Conservation (phyloP, 2,113 vertebrate genomes). For the Cranoglanis bouderius region DNA sequence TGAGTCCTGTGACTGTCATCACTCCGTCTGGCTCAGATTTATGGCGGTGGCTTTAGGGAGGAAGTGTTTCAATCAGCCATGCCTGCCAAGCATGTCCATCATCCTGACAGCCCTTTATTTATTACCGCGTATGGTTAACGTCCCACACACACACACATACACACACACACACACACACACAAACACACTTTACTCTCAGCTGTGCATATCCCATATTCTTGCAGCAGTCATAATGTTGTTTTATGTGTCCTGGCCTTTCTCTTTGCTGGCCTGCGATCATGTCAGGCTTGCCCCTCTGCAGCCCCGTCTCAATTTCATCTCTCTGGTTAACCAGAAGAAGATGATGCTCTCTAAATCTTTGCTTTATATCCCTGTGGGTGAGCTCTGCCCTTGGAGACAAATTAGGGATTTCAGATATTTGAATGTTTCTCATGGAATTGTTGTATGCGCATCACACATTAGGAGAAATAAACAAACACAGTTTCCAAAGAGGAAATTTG, state of each 20-base stretch:
- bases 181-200: constrained; percentile 23
- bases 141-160: not conserved
- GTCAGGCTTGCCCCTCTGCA: constrained; percentile 1
- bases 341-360: not conserved
- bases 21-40: constrained; percentile 70
- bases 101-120: constrained; percentile 73
- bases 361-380: constrained; percentile 1
- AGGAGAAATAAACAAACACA: constrained; percentile 66
- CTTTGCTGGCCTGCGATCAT: constrained; percentile 11
- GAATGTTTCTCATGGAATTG: constrained; percentile 65
- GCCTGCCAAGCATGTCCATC: constrained; percentile 77
- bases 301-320: not conserved
- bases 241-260: constrained; percentile 25
- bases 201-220: constrained; percentile 12
- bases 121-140: constrained; percentile 57
- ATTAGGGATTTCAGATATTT: constrained; percentile 22
- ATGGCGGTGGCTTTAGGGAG: constrained; percentile 74
- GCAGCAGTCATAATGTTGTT: constrained; percentile 30
- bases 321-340: constrained; percentile 7
- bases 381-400: not conserved
- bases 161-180: constrained; percentile 13
- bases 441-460: constrained; percentile 71
- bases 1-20: constrained; percentile 43
- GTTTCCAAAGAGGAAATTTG: constrained; percentile 1
- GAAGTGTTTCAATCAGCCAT: constrained; percentile 79